Percentiles rank a stretch among this genome's conserved stretches.
These are phyloP conservation scores for Schmidtea mediterranea DNA, from an alignment of 1,140 invertebrate genomes.

Conservation along the genomic window DNA sequence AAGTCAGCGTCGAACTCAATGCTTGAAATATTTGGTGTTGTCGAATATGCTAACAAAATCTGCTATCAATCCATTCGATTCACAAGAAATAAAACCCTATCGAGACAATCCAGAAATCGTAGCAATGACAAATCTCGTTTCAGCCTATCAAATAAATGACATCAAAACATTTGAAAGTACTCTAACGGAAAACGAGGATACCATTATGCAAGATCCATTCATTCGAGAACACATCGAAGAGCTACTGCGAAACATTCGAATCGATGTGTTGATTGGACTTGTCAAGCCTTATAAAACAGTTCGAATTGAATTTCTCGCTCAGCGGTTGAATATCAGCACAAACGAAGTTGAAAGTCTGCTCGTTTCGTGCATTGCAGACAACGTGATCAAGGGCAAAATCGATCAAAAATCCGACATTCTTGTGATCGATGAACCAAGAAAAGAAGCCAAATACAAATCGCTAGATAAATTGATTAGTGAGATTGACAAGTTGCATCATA, in stretches of 20 bases:
- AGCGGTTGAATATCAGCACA: conserved; percentile 79
- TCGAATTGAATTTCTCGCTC: conserved; percentile 87
- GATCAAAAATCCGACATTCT: background rate
- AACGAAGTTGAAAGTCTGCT: conserved; percentile 80
- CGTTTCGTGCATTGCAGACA: conserved; percentile 93
- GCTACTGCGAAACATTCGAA: conserved; percentile 75
- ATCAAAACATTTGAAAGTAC: conserved; percentile 95
- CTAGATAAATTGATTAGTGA: too few relatives aligned
- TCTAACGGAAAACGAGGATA: conserved; percentile 56
- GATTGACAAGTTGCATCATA: too few relatives aligned
- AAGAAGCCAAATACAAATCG: too few relatives aligned
- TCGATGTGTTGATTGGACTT: conserved; percentile 79
- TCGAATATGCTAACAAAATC: conserved; percentile 99
- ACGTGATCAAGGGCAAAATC: conserved; percentile 32
- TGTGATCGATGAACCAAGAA: background rate
- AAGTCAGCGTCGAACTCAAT: conserved; percentile 71
- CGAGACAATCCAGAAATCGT: conserved; percentile 97
- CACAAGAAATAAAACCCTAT: conserved; percentile 96
- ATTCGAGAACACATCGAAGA: conserved; percentile 98
- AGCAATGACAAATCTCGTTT: conserved; percentile 94
- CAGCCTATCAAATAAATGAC: conserved; percentile 91
- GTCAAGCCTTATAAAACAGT: conserved; percentile 94
- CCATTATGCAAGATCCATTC: conserved; percentile 97
- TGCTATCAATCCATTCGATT: conserved; percentile 98
- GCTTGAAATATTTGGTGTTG: conserved; percentile 85